A percentile compares a stretch with the other conserved stretches of the same genome.
phyloP scores from a whole-genome alignment of 1,140 invertebrate species.

The Drosophila subpulchrella region DNA sequence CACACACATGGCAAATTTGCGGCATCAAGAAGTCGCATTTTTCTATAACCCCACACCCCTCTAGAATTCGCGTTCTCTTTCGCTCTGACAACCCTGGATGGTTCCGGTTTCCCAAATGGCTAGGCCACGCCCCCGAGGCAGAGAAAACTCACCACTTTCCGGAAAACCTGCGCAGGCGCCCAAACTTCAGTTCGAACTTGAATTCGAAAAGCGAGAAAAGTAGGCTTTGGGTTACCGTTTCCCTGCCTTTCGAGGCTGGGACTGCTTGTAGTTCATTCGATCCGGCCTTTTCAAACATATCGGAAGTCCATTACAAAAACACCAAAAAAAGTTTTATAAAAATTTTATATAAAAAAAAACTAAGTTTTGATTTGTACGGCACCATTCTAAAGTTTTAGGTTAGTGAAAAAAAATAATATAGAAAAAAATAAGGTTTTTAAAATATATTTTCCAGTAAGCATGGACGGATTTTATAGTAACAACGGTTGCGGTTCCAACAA shows the following conservation, averaged over 20 bases:
- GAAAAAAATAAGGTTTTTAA: neutral
- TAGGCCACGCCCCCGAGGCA: slow-evolving; percentile 56
- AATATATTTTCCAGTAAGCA: neutral
- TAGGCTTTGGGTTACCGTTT: slow-evolving; percentile 31
- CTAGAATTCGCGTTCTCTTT: slow-evolving; percentile 5
- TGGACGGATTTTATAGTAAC: slow-evolving; percentile 40
- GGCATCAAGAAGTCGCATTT: slow-evolving; percentile 84
- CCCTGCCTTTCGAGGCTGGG: neutral
- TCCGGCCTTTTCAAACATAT: slow-evolving; percentile 19
- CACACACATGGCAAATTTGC: slow-evolving; percentile 76
- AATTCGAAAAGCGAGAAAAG: slow-evolving; percentile 31
- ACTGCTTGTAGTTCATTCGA: slow-evolving; percentile 40
- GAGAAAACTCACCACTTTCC: slow-evolving; percentile 71
- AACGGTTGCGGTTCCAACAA: slow-evolving; percentile 1
- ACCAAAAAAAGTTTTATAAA: slow-evolving; percentile 17
- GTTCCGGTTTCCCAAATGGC: neutral
- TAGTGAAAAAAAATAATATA: neutral
- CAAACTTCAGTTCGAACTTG: slow-evolving; percentile 16
- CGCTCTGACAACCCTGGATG: neutral
- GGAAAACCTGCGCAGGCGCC: slow-evolving; percentile 34
- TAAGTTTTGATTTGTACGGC: slow-evolving; percentile 23
- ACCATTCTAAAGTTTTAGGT: slow-evolving; percentile 1
- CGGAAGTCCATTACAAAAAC: slow-evolving; percentile 20
- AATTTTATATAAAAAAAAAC: slow-evolving; percentile 13
- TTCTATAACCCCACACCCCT: slow-evolving; percentile 51